Evolutionary conservation across 1,140 invertebrate species (phyloP).

Genomic region (Dolichoris vasculosae): DNA sequence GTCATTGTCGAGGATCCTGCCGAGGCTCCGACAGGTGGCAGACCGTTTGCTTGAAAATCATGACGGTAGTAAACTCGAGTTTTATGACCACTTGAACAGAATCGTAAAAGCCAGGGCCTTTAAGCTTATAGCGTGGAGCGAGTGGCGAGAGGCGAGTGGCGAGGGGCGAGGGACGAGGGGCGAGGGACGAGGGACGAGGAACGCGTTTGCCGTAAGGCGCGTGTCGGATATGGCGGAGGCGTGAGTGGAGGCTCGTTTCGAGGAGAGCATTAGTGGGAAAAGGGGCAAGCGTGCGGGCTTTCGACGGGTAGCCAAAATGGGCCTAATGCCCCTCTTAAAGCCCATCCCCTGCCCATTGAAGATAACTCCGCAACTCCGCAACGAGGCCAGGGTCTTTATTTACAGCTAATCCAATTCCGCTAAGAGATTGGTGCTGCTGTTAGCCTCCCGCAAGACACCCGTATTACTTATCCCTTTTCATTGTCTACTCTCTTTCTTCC

Average conservation of each 20-base stretch:
- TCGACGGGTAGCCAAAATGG: constrained; percentile 62
- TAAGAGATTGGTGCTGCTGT: constrained; percentile 50
- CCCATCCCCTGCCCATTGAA: constrained; percentile 58
- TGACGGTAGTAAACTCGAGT: constrained; percentile 75
- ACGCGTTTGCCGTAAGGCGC: constrained; percentile 64
- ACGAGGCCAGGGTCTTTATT: constrained; percentile 64
- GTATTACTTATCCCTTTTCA: constrained; percentile 11
- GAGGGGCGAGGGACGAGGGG: constrained; percentile 12
- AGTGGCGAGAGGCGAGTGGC: constrained; percentile 30
- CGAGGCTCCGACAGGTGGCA: constrained; percentile 74
- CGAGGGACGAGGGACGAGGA: not conserved
- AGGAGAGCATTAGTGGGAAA: not conserved
- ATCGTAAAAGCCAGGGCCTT: constrained; percentile 76
- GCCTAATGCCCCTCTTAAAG: constrained; percentile 71
- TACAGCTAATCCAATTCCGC: constrained; percentile 55
- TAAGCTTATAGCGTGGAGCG: constrained; percentile 51
- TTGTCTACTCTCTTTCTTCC: not conserved
- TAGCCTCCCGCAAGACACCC: constrained; percentile 11
- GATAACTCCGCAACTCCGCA: constrained; percentile 66
- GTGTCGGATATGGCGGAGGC: constrained; percentile 73
- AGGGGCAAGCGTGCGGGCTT: constrained; percentile 50
- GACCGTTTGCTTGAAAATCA: constrained; percentile 75
- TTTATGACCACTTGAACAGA: constrained; percentile 76
- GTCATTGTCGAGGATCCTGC: constrained; percentile 52
- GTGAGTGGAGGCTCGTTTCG: constrained; percentile 64